Evolutionary conservation across 2,888 invertebrate species (phyloP), one percentile per base, ranked within the genome.

Genomic region (Dolomedes plantarius): DNA sequence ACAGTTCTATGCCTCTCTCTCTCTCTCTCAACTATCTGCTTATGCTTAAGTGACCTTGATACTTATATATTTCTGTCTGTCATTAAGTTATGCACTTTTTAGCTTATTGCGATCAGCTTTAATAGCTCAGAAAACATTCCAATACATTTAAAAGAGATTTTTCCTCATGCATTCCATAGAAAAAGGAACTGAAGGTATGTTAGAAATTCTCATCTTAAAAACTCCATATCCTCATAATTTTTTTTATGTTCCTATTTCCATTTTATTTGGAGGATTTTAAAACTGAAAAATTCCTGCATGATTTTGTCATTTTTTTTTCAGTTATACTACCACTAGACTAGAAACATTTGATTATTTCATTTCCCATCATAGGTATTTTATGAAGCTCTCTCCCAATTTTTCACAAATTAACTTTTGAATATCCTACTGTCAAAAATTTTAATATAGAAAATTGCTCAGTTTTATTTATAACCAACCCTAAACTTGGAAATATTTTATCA

Each of bases 141-240:
- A 86, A 86, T 86, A 86, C 86, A 86, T 86, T 86, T 86, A 86
- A 86, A 86, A 86, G 86, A 86, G 86, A 78, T 80, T 78, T 86
- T 86, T 86, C 80, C 78, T 72, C 86, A 86, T 86, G 86, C 86
- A 74, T 77, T 74, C 86, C 77, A 56, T 80, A 86, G 86, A 80
- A 80, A 86, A 86, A 86, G 86, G 86, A 86, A 86, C 29, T 86
- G 86, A 86, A 86, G 86, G 86, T 86, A 80, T 36, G 80, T 80
- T 76, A 23, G 36, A 7, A 31, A 19, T 73, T 28, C 36, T 56
- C 69, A 39, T 69, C 39, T 69, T 69, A n/a, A 29, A 0, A 2
- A 23, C 19, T 23, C 23, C 16, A 19, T 23, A 3, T 23, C 23
- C 56, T 16, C 56, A n/a, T n/a, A n/a, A n/a, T n/a, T n/a, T 23